Percentiles rank a stretch among this genome's conserved stretches.
phyloP scores from a whole-genome alignment of 2,888 invertebrate genomes.

The Caenorhabditis plicata region DNA sequence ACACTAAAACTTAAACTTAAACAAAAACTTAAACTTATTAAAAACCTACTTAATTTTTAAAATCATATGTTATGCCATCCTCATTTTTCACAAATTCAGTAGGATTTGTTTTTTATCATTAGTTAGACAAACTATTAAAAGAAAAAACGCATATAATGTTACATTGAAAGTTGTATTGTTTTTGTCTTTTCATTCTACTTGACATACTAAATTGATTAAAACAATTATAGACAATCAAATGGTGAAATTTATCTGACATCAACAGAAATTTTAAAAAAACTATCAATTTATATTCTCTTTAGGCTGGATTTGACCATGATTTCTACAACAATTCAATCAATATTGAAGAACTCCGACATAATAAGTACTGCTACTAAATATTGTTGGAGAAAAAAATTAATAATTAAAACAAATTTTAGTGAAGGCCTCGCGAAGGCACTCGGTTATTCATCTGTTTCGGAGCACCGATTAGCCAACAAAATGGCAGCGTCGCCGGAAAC shows the following conservation, averaged over 20 bases:
- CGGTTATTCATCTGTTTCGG: slow-evolving; percentile 56
- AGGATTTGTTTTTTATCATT: no score
- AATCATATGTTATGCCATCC: no score
- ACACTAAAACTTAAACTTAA: no score
- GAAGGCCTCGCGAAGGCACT: slow-evolving; percentile 60
- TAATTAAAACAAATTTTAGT: slow-evolving; percentile 31
- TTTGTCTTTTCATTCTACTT: no score
- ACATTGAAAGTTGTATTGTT: no score
- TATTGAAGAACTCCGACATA: slow-evolving; percentile 63
- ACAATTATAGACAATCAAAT: background rate
- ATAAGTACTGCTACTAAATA: slow-evolving; percentile 35
- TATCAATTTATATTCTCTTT: background rate
- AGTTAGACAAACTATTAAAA: no score
- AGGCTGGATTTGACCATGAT: slow-evolving; percentile 52
- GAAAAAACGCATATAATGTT: no score
- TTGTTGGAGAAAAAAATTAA: background rate
- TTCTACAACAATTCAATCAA: slow-evolving; percentile 64
- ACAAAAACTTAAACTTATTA: no score
- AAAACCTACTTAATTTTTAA: no score
- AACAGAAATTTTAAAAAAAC: background rate
- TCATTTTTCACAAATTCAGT: no score
- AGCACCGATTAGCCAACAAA: slow-evolving; percentile 62
- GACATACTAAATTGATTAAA: background rate
- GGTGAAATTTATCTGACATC: background rate
- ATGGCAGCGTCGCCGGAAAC: slow-evolving; percentile 63